Conservation (phyloP, 2,888 invertebrate species). For the Lucinisca nassula region DNA sequence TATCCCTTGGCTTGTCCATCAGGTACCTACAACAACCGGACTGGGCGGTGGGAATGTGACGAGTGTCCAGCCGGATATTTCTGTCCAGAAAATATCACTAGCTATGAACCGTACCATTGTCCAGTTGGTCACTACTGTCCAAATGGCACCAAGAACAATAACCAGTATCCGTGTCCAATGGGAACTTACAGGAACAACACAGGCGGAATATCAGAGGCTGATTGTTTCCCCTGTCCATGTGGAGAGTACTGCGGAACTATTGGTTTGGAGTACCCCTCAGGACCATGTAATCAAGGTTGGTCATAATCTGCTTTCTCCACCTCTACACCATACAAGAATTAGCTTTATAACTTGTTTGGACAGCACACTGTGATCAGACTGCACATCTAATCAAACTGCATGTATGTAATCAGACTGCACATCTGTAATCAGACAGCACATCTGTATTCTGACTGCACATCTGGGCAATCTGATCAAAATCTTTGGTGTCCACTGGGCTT, state of each 20-base stretch:
- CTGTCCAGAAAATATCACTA: constrained; percentile 84
- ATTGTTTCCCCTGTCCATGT: constrained; percentile 85
- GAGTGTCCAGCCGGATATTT: constrained; percentile 84
- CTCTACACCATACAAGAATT: no score
- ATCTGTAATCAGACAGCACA: no score
- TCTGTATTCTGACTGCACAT: no score
- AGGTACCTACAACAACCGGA: constrained; percentile 86
- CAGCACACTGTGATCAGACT: no score
- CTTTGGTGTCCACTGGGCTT: no score
- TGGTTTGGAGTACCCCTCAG: constrained; percentile 80
- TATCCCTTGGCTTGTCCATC: constrained; percentile 83
- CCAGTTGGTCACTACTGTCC: constrained; percentile 85
- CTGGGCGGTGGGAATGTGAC: constrained; percentile 82
- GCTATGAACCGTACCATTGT: constrained; percentile 81
- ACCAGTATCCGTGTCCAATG: constrained; percentile 84
- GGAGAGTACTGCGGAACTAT: constrained; percentile 83
- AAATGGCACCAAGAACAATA: constrained; percentile 77
- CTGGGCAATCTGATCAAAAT: no score
- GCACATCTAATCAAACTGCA: no score
- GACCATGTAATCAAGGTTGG: constrained; percentile 84
- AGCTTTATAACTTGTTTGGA: no score
- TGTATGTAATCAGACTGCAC: no score
- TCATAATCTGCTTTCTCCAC: no score
- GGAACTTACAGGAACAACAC: constrained; percentile 79
- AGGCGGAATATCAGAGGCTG: constrained; percentile 75